Percentiles rank a stretch among this genome's conserved stretches.
Conservation (phyloP, 2,888 invertebrate species). For the Acrocyrtus sp. region DNA sequence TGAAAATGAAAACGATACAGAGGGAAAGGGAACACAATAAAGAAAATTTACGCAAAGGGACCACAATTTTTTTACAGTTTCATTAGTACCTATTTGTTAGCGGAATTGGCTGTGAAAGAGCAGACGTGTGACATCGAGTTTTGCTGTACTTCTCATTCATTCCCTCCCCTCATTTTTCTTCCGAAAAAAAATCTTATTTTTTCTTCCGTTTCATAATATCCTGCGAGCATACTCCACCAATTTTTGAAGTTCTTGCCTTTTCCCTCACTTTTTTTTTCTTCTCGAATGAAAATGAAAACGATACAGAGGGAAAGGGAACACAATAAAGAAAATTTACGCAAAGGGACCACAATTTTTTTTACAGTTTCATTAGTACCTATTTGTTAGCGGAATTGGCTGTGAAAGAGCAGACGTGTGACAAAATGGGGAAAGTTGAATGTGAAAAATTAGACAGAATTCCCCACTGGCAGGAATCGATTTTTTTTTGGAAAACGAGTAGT, state of each 20-base stretch:
- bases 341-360: slow-evolving; percentile 37
- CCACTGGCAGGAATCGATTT: no score
- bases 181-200: no score
- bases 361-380: slow-evolving; percentile 34
- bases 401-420: no score
- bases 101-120: no score
- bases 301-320: background rate
- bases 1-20: slow-evolving; percentile 1
- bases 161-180: background rate
- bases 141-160: slow-evolving; percentile 3
- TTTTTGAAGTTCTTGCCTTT: background rate
- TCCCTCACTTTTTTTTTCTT: no score
- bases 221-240: background rate
- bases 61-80: slow-evolving; percentile 34
- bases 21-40: background rate
- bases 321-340: slow-evolving; percentile 36
- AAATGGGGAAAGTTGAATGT: no score
- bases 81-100: slow-evolving; percentile 38
- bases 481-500: no score
- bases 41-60: slow-evolving; percentile 37
- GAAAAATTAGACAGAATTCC: no score
- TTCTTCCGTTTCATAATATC: background rate
- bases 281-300: slow-evolving; percentile 6
- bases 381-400: no score
- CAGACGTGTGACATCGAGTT: no score